Conservation (phyloP, 2,888 invertebrate genomes). For the Taenaris catops region DNA sequence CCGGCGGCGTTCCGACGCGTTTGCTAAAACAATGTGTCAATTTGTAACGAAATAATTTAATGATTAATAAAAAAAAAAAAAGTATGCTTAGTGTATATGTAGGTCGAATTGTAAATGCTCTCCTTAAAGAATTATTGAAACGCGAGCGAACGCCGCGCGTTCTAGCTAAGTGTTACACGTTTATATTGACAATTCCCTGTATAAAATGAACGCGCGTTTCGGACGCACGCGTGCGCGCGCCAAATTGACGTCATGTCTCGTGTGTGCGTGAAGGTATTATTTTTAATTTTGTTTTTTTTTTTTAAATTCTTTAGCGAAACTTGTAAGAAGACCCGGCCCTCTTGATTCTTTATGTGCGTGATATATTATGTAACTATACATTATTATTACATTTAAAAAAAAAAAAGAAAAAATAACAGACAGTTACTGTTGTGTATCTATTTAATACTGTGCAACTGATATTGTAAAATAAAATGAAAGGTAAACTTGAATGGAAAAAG, state of each 20-base stretch:
- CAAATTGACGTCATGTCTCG: not conserved
- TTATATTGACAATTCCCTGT: constrained; percentile 5
- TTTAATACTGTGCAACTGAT: constrained; percentile 31
- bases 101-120: constrained; percentile 25
- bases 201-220: constrained; percentile 5
- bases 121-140: constrained; percentile 14
- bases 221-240: constrained; percentile 6
- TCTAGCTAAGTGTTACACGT: constrained; percentile 4
- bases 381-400: too few relatives aligned
- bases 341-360: constrained; percentile 19
- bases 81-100: constrained; percentile 24
- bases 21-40: constrained; percentile 17
- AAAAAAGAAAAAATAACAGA: constrained; percentile 21
- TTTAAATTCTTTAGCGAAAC: constrained; percentile 7
- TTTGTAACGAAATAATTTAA: constrained; percentile 26
- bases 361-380: constrained; percentile 20
- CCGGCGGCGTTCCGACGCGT: constrained; percentile 17
- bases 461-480: constrained; percentile 43
- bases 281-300: constrained; percentile 4
- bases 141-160: constrained; percentile 13
- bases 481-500: constrained; percentile 33
- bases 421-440: constrained; percentile 29
- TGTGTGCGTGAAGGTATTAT: constrained; percentile 10
- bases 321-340: constrained; percentile 17
- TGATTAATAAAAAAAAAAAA: too few relatives aligned